Percentiles rank a stretch among this genome's conserved stretches.
These are phyloP conservation scores for Xerus inauris DNA, from an alignment of 2,113 vertebrate genomes.

Conservation along the genomic window DNA sequence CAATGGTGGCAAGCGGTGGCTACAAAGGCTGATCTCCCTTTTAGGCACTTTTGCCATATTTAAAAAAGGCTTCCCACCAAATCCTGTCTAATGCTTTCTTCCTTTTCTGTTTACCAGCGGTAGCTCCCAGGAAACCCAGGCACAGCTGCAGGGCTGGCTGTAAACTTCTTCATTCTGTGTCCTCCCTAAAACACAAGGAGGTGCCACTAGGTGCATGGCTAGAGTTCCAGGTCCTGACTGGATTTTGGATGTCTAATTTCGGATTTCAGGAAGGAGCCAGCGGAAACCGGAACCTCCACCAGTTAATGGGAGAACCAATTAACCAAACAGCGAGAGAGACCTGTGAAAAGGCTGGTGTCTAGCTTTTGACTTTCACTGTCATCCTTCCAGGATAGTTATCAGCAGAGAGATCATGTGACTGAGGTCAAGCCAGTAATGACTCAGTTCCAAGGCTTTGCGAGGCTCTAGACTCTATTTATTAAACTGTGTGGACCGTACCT, in stretches of 20 bases:
- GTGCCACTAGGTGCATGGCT: slow-evolving; percentile 72
- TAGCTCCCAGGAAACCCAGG: slow-evolving; percentile 27
- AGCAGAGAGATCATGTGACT: slow-evolving; percentile 45
- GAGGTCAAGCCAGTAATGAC: slow-evolving; percentile 43
- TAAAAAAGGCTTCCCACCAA: slow-evolving; percentile 66
- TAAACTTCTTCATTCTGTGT: slow-evolving; percentile 79
- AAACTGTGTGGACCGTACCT: slow-evolving; percentile 5
- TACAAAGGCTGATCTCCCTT: slow-evolving; percentile 78
- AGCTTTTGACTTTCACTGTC: slow-evolving; percentile 71
- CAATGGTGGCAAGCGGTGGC: slow-evolving; percentile 83
- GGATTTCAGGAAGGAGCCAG: slow-evolving; percentile 79
- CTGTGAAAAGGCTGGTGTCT: not conserved
- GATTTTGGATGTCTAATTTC: slow-evolving; percentile 58
- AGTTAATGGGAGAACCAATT: slow-evolving; percentile 80
- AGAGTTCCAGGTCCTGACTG: slow-evolving; percentile 80
- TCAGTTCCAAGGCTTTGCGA: slow-evolving; percentile 32
- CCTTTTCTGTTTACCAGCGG: slow-evolving; percentile 51
- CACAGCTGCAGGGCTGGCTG: slow-evolving; percentile 56
- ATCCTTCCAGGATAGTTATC: slow-evolving; percentile 43
- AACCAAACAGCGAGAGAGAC: slow-evolving; percentile 78
- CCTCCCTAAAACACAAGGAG: slow-evolving; percentile 74
- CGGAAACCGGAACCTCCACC: slow-evolving; percentile 77
- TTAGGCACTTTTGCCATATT: not conserved
- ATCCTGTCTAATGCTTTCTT: slow-evolving; percentile 52
- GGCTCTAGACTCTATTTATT: slow-evolving; percentile 32